phyloP scores from a whole-genome alignment of 2,113 vertebrate species.

The Mormyrus lacerda region DNA sequence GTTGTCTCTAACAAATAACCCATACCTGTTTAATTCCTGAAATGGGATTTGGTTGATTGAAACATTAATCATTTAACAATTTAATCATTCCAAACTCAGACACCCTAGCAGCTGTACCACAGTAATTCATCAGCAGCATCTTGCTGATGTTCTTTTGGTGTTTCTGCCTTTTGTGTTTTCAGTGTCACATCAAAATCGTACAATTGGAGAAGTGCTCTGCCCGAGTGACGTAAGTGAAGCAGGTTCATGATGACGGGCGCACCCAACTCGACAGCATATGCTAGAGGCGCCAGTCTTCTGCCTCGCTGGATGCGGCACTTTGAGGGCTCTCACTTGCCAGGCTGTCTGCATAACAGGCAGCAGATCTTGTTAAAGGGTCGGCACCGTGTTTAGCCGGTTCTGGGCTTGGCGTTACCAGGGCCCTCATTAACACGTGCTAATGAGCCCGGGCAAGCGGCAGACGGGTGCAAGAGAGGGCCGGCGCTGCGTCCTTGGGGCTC shows the following conservation, averaged over 20 bases:
- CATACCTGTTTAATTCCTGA: neutral
- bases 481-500: neutral
- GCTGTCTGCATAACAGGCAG: neutral
- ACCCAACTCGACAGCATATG: neutral
- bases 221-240: neutral
- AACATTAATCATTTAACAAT: neutral
- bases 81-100: neutral
- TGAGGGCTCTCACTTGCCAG: neutral
- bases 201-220: neutral
- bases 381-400: neutral
- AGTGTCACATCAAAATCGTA: neutral
- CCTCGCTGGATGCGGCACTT: neutral
- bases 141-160: neutral
- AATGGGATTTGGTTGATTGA: constrained; percentile 9
- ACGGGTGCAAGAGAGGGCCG: neutral
- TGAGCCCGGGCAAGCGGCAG: constrained; percentile 10
- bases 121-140: neutral
- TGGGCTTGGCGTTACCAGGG: neutral
- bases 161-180: neutral
- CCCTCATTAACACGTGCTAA: constrained; percentile 19
- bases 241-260: neutral
- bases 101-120: neutral
- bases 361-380: neutral
- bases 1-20: neutral
- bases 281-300: neutral